phyloP scores from a whole-genome alignment of 2,888 invertebrate genomes.

The Campoletis raptor region DNA sequence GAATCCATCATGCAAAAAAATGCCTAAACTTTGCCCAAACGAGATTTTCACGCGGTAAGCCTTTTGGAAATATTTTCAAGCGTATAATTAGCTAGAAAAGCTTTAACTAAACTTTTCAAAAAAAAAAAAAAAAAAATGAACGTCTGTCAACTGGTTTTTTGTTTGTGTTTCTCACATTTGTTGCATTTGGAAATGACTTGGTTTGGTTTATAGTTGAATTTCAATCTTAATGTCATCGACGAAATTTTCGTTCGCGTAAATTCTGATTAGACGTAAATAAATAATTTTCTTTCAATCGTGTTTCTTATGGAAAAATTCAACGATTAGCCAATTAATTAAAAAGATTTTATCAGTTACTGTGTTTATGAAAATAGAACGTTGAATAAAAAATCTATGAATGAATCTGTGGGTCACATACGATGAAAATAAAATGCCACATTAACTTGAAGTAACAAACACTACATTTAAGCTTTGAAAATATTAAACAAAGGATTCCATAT shows the following conservation, averaged over 20 bases:
- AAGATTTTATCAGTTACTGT: not conserved
- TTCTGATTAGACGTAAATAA: not conserved
- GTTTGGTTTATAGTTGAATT: not conserved
- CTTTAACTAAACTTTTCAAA: too few species aligned
- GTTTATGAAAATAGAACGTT: not conserved
- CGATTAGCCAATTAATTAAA: not conserved
- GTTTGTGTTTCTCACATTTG: not conserved
- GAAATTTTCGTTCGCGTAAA: not conserved
- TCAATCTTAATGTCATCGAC: not conserved
- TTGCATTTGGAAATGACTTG: not conserved
- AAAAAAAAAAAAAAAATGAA: not conserved
- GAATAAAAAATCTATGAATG: not conserved
- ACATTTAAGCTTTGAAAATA: not conserved
- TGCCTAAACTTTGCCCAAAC: not conserved
- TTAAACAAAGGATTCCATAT: not conserved
- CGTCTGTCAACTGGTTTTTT: not conserved
- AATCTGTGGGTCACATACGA: not conserved
- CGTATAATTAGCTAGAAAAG: too few species aligned
- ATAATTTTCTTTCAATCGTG: not conserved
- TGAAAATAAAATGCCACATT: not conserved
- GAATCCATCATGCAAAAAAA: constrained; percentile 16
- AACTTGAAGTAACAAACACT: not conserved
- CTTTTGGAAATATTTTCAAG: not conserved
- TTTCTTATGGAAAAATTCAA: not conserved
- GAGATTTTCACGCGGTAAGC: not conserved